These are phyloP conservation scores for Turritopsis rubra DNA, from an alignment of 30 jellyfish, hydroid and myxozoan species.

Conservation along the genomic window DNA sequence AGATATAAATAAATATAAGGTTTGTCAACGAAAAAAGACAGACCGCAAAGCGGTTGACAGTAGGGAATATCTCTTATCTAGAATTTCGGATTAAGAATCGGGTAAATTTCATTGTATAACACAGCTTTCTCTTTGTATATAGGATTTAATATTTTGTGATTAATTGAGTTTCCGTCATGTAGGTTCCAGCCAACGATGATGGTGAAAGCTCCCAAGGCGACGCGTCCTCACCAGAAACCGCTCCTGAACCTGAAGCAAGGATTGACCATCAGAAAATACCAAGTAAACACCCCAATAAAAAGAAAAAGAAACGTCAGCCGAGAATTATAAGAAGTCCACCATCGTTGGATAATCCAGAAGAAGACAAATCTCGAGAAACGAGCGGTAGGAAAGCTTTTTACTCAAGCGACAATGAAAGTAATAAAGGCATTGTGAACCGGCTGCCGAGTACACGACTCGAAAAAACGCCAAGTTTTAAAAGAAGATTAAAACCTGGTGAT, in stretches of 20 bases:
- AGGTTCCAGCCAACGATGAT: conserved; percentile 26
- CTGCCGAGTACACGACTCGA: conserved; percentile 14
- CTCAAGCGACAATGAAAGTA: neutral
- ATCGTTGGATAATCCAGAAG: neutral
- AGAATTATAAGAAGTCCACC: conserved; percentile 6
- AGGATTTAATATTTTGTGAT: neutral
- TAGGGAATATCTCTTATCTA: neutral
- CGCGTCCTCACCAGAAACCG: conserved; percentile 30
- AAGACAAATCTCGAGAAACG: neutral
- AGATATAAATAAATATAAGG: no score
- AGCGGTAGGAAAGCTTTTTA: neutral
- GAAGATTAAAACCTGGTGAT: neutral
- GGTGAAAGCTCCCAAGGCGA: conserved; percentile 22
- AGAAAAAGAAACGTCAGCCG: conserved; percentile 19
- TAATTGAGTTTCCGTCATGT: neutral
- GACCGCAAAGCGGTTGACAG: neutral
- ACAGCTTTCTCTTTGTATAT: neutral
- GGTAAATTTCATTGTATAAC: neutral
- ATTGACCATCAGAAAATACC: neutral
- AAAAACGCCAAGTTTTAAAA: conserved; percentile 19
- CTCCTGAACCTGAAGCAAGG: conserved; percentile 24
- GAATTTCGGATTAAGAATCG: neutral
- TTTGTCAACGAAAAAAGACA: neutral
- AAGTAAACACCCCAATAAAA: conserved; percentile 13
- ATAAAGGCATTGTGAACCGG: neutral